Evolutionary conservation across 2,797 vertebrate genomes (phyloP).

Genomic region (Fistularia tabacaria): DNA sequence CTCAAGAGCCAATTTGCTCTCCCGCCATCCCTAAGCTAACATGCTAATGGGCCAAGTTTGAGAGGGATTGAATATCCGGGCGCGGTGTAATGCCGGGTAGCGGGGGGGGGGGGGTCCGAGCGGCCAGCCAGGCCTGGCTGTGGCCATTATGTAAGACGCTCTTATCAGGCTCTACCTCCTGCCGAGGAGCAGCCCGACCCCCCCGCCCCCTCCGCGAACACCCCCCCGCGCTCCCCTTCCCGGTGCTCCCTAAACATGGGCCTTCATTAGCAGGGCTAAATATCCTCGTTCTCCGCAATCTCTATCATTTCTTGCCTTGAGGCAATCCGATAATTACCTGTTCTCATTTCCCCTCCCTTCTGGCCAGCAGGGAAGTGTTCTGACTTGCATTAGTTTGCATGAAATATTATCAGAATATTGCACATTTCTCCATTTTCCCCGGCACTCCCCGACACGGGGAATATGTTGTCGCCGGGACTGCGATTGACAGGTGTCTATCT

Average conservation of each 20-base stretch:
- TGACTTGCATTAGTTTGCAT: constrained; percentile 81
- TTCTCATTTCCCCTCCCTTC: constrained; percentile 77
- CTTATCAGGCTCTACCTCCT: constrained; percentile 77
- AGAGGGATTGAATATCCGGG: constrained; percentile 8
- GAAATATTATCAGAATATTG: constrained; percentile 83
- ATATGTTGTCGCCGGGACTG: constrained; percentile 54
- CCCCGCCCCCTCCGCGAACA: too few species aligned
- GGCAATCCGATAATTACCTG: constrained; percentile 82
- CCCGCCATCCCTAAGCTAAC: too few species aligned
- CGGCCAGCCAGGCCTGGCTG: constrained; percentile 45
- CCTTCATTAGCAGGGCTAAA: constrained; percentile 82
- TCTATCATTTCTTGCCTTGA: constrained; percentile 80
- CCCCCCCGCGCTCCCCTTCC: constrained; percentile 32
- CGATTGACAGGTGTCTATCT: constrained; percentile 80
- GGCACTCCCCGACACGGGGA: constrained; percentile 66
- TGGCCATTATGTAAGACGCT: constrained; percentile 73
- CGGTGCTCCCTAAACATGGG: constrained; percentile 70
- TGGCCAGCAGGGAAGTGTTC: constrained; percentile 77
- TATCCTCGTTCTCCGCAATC: constrained; percentile 79
- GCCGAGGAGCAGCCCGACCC: constrained; percentile 59
- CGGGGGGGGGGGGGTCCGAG: constrained; percentile 56
- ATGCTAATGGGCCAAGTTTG: background rate
- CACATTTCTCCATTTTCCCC: constrained; percentile 72
- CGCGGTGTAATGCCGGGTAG: too few species aligned
- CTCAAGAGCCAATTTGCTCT: too few species aligned